Evolutionary conservation across 2,888 invertebrate genomes (phyloP).

Genomic region (Callosobruchus maculatus): DNA sequence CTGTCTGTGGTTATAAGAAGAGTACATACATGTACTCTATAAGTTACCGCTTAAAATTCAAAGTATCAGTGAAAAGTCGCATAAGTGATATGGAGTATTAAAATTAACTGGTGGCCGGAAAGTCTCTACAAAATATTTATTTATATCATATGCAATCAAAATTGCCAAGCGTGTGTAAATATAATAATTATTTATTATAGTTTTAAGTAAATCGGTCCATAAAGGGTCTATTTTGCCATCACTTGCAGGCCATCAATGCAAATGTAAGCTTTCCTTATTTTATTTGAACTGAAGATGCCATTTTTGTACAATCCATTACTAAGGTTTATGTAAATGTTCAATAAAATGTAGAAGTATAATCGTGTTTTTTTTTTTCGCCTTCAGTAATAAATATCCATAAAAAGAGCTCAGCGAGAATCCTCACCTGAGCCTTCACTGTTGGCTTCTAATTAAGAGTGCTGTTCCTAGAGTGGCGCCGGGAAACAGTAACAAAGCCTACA

Average conservation of each 20-base stretch:
- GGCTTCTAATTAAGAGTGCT: too few species aligned
- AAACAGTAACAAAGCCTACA: too few species aligned
- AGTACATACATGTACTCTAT: too few species aligned
- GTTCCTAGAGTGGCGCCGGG: too few species aligned
- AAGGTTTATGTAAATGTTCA: background rate
- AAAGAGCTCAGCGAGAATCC: too few species aligned
- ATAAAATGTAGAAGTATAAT: background rate
- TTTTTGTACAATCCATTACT: background rate
- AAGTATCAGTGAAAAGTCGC: too few species aligned
- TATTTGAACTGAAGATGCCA: background rate
- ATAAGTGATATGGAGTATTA: too few species aligned
- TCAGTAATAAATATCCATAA: too few species aligned
- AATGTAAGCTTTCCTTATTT: background rate
- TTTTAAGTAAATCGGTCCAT: background rate
- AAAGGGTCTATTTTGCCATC: background rate
- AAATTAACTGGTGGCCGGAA: too few species aligned
- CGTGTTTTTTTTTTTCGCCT: background rate
- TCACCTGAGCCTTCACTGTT: too few species aligned
- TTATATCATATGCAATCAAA: background rate
- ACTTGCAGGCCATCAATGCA: background rate
- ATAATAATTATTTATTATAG: background rate
- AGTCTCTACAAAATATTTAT: background rate
- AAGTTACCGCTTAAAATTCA: too few species aligned
- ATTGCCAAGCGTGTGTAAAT: conserved; percentile 1
- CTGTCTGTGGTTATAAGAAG: too few species aligned